Evolutionary conservation across 2,888 invertebrate species (phyloP).

Genomic region (Epinotia demarniana): DNA sequence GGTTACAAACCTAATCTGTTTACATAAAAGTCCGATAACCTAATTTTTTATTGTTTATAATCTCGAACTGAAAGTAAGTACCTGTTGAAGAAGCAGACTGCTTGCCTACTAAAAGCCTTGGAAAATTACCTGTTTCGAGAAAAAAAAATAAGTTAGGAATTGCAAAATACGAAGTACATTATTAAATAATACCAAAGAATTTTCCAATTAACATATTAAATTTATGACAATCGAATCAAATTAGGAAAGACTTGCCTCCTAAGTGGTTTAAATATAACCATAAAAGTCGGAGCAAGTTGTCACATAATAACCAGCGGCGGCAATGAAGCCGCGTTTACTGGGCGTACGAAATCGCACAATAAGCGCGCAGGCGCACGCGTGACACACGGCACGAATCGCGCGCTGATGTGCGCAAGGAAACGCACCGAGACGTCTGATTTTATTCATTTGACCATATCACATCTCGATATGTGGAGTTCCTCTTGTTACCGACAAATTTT

Average conservation of each 20-base stretch:
- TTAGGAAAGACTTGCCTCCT: neutral
- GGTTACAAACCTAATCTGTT: too few species aligned
- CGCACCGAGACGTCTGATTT: neutral
- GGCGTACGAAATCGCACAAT: conserved; percentile 73
- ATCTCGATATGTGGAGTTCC: neutral
- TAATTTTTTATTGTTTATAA: too few species aligned
- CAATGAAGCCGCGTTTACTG: conserved; percentile 48
- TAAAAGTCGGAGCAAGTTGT: conserved; percentile 59
- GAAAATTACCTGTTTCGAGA: too few species aligned
- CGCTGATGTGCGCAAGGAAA: conserved; percentile 20
- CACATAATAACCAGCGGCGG: conserved; percentile 57
- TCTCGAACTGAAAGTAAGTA: neutral
- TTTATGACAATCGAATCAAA: neutral
- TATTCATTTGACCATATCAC: neutral
- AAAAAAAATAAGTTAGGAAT: too few species aligned
- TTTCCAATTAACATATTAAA: neutral
- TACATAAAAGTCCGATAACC: too few species aligned
- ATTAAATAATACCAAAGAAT: too few species aligned
- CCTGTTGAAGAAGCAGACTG: too few species aligned
- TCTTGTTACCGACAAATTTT: too few species aligned
- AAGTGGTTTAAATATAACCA: conserved; percentile 42
- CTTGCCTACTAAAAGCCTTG: too few species aligned
- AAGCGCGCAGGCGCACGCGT: conserved; percentile 52
- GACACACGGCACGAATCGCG: conserved; percentile 52
- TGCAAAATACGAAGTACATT: too few species aligned